Base-by-base conservation (phyloP, 2,888 invertebrate genomes). In the Synanthedon vespiformis region DNA sequence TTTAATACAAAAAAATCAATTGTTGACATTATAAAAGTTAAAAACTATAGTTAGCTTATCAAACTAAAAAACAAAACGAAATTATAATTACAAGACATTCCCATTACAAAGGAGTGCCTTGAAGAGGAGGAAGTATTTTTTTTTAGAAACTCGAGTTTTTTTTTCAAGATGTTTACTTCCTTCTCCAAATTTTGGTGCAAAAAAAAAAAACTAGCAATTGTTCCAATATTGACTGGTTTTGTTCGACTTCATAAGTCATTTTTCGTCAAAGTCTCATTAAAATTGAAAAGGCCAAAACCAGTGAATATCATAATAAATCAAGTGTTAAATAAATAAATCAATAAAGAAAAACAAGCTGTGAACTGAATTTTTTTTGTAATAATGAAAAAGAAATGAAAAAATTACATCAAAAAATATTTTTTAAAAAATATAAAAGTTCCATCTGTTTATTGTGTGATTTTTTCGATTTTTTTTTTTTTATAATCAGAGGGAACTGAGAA, bases 331-430 rank as follows among this genome's bases (percentile, higher is more conserved):
- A 12, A 48, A 48, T 12, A 22, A 48, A 77, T 77, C 2, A 16
- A 16, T 78, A 67, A 69, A 66, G 67, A 69, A 66, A 64, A 63
- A 56, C 53, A 65, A 65, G 50, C 50, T 50, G 50, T 50, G 50
- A 64, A 60, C 27, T 8, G 2, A 34, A 34, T 2, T 1, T 10
- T 10, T 6, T 34, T 34, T 27, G 1, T 27, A 10, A 34, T 56
- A 54, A 61, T 22, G 22, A 60, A 60, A 64, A 79, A 80, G 80
- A 84, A 84, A 84, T 81, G 22, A 22, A 22, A 22, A 22, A 22
- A 5, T 34, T 34, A 34, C 27, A 34, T 34, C 27, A 34, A 34
- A 34, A 34, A 6, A 34, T 6, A 34, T 34, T 6, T 34, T 8
- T 6, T 2, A 34, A 34, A 34, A 10, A 34, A 10, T 34, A 2